Percentiles rank a stretch among this genome's conserved stretches.
Evolutionary conservation across 2,113 vertebrate genomes (phyloP).

Genomic region (Phrynosoma blainvillii): DNA sequence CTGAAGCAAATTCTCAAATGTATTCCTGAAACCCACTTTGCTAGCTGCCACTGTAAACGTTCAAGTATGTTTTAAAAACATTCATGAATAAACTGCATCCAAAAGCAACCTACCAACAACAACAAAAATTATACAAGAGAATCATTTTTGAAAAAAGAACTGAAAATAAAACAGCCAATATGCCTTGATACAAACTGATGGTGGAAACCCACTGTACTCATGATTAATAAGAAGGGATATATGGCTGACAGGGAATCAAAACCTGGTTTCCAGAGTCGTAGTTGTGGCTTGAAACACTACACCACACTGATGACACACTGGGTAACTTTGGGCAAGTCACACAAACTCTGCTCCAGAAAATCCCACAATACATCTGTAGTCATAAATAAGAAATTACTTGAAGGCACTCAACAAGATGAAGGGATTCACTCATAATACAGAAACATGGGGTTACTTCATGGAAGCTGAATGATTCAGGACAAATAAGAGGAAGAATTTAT

Average conservation of each 20-base stretch:
- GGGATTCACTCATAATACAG: not conserved
- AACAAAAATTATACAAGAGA: not conserved
- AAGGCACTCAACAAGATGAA: no score
- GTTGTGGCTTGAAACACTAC: no score
- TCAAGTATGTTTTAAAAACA: not conserved
- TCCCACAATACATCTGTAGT: no score
- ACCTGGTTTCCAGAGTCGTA: no score
- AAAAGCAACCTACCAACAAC: not conserved
- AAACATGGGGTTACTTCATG: not conserved
- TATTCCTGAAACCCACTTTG: not conserved
- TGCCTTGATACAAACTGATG: no score
- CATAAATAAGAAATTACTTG: no score
- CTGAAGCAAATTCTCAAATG: not conserved
- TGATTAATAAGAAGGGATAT: not conserved
- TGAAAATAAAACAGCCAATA: no score
- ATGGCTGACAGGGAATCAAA: no score
- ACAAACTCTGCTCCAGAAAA: no score
- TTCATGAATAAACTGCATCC: not conserved
- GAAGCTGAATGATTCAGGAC: not conserved
- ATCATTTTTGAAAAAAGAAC: no score
- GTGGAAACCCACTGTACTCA: not conserved
- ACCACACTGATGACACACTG: no score
- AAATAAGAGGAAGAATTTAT: not conserved
- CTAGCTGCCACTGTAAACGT: conserved; percentile 1
- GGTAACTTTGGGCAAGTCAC: no score